These are phyloP conservation scores for Antigone vipio DNA, from an alignment of 2,113 vertebrate species.

Conservation along the genomic window DNA sequence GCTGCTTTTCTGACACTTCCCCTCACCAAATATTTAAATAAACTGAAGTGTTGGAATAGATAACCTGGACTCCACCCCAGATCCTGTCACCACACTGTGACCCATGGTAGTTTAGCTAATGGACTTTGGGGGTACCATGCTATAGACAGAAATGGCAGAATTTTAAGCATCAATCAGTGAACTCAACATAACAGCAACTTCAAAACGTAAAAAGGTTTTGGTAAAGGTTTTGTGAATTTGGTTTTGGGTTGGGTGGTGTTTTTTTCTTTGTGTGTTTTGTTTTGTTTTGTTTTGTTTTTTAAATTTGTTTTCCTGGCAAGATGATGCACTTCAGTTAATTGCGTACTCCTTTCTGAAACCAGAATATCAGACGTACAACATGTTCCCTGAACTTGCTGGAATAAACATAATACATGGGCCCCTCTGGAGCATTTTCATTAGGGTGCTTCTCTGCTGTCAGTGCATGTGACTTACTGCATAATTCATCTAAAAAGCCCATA, in stretches of 20 bases:
- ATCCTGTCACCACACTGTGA: fast-evolving
- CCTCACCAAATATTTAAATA: not conserved
- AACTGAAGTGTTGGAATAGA: not conserved
- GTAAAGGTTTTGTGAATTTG: not conserved
- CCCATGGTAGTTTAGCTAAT: not conserved
- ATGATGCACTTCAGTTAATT: not conserved
- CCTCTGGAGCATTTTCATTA: not conserved
- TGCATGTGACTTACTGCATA: not conserved
- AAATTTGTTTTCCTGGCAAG: not conserved
- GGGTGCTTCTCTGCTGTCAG: not conserved
- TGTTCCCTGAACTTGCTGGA: not conserved
- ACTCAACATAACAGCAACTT: not conserved
- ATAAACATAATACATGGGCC: not conserved
- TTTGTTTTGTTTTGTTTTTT: not conserved
- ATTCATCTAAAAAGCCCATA: not conserved
- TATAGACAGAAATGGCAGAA: not conserved
- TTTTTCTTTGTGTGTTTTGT: not conserved
- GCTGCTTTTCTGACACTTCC: not conserved
- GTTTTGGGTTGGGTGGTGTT: not conserved
- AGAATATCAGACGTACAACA: not conserved
- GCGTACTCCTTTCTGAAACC: not conserved
- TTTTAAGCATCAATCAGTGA: not conserved
- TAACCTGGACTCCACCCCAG: not conserved
- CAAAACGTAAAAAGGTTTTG: not conserved
- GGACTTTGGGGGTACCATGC: not conserved